Evolutionary conservation across 2,797 vertebrate species (phyloP), one percentile per base, ranked within the genome.

Genomic region (Setipinna tenuifilis): DNA sequence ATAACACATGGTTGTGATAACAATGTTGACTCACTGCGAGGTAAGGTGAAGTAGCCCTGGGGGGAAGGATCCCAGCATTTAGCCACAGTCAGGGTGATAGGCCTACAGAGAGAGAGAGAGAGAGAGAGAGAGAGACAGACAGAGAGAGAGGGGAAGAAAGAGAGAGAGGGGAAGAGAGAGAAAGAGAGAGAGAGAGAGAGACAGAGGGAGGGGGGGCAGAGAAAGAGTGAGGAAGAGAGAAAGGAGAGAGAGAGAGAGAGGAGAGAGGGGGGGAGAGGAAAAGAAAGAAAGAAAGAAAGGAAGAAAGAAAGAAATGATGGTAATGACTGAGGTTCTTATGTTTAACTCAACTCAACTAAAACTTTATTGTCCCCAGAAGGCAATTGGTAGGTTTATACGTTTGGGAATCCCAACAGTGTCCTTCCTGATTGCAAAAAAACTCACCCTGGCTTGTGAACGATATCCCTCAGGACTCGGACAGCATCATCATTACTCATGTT

Each of bases 41-140:
- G 97, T 62, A 98, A 93, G 0, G 97, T 98, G 91, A 98, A 97
- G 90, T 97, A 98, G 48, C 97, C 97, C 90, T 97, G 97, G 5
- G 97, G 97, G n/a, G 97, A 96, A 0, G 97, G 97, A 84, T 98
- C 97, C 97, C 97, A 98, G 90, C 97, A 97, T 89, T 98, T 98
- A 1, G 97, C 97, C 90, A 98, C 97, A 0, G 97, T 97, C 86
- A 98, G 94, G 91, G 97, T 96, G 31, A 98, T 98, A 46, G 97
- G 97, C 85, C 97, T 98, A 91, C 17, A 14, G 89, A 46, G 62
- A 11, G 85, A 31, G 17, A 71, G 28, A 28, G 17, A 19, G 28
- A 23, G 28, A 31, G 25, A 23, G 17, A 59, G 19, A 59, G 58
- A 59, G 14, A 59, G 58, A 59, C 3, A 59, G 28, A 84, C 2